phyloP scores from a whole-genome alignment of 2,113 vertebrate species.

The Vicugna pacos region DNA sequence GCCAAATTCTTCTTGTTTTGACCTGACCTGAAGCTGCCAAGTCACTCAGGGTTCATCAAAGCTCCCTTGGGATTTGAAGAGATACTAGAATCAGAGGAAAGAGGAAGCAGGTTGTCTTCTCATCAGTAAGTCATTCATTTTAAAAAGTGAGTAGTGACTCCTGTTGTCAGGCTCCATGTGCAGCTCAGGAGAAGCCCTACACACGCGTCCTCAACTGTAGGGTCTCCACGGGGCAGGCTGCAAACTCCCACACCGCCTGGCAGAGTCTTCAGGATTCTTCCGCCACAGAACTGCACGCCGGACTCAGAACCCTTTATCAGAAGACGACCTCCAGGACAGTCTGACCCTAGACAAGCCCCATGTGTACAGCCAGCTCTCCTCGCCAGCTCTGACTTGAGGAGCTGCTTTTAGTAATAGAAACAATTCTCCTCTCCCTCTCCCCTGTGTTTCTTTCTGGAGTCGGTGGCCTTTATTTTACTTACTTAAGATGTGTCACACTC shows the following conservation, averaged over 20 bases:
- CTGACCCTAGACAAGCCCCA: not conserved
- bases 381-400: not conserved
- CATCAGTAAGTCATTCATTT: conserved; percentile 26
- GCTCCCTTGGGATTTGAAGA: conserved; percentile 39
- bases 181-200: not conserved
- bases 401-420: not conserved
- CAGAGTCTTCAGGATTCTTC: not conserved
- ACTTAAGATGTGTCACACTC: not conserved
- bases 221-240: not conserved
- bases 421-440: not conserved
- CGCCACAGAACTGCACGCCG: not conserved
- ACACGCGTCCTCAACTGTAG: not conserved
- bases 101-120: not conserved
- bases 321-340: not conserved
- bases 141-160: not conserved
- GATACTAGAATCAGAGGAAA: conserved; percentile 21
- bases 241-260: not conserved
- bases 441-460: not conserved
- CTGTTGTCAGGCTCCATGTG: not conserved
- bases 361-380: not conserved
- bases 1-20: conserved; percentile 46
- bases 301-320: not conserved
- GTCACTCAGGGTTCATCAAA: not conserved
- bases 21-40: conserved; percentile 14
- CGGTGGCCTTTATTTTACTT: conserved; percentile 7